A percentile compares a stretch with the other conserved stretches of the same genome.
Evolutionary conservation across 2,888 invertebrate species (phyloP).

Genomic region (Nematopogon swammerdamellus): DNA sequence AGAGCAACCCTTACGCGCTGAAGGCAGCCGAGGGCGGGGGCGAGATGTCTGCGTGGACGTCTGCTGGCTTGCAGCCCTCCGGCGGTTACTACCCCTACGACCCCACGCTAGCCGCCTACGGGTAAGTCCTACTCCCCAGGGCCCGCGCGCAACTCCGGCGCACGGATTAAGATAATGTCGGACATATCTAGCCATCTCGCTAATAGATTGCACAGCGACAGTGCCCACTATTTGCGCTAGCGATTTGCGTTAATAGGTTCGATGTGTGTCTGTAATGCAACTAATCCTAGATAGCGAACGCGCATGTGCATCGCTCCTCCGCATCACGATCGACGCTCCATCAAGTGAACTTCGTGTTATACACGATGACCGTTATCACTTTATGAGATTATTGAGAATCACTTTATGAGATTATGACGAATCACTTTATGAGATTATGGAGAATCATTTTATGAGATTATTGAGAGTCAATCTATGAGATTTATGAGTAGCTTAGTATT

Average conservation of each 20-base stretch:
- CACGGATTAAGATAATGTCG: constrained; percentile 45
- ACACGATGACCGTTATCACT: too few species aligned
- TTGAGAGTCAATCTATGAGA: too few species aligned
- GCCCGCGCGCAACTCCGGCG: constrained; percentile 29
- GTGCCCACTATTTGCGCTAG: constrained; percentile 45
- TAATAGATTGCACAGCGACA: constrained; percentile 53
- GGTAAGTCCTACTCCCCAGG: constrained; percentile 64
- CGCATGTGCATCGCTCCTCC: neutral
- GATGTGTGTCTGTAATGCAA: neutral
- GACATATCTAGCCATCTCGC: constrained; percentile 43
- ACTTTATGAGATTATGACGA: too few species aligned
- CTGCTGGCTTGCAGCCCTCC: constrained; percentile 85
- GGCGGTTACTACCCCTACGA: constrained; percentile 93
- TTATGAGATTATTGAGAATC: too few species aligned
- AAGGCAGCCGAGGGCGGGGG: constrained; percentile 80
- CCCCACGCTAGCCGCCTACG: constrained; percentile 88
- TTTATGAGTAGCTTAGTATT: too few species aligned
- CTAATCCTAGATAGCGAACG: neutral
- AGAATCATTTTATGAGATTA: too few species aligned
- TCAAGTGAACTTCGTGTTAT: too few species aligned
- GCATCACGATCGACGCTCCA: too few species aligned
- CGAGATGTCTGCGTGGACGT: constrained; percentile 91
- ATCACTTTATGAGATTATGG: too few species aligned
- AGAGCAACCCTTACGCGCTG: constrained; percentile 89
- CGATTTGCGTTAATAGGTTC: constrained; percentile 30